Percentiles rank a stretch among this genome's conserved stretches.
Evolutionary conservation across 1,140 invertebrate species (phyloP).

Genomic region (Gyrodactylus bullatarudis): DNA sequence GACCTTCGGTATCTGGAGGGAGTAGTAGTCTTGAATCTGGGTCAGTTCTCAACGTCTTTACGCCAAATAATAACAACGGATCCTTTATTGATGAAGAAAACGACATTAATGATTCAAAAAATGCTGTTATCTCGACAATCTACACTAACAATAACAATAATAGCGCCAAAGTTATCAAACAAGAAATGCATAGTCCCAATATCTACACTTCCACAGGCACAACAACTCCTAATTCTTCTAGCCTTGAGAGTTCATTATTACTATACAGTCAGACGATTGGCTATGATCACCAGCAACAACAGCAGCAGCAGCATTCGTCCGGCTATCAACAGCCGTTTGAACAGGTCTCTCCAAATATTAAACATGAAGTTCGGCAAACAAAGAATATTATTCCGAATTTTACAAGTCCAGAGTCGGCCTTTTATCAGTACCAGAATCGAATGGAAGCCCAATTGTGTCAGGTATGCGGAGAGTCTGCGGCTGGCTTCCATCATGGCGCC

Average conservation of each 20-base stretch:
- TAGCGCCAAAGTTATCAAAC: not conserved
- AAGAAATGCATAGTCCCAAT: not conserved
- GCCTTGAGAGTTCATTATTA: not conserved
- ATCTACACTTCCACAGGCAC: not conserved
- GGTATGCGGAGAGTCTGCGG: slow-evolving; percentile 17
- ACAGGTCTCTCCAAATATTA: too few species aligned
- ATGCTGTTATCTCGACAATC: not conserved
- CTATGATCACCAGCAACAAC: not conserved
- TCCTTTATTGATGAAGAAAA: not conserved
- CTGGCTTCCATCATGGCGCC: slow-evolving; percentile 20
- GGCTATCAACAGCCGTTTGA: not conserved
- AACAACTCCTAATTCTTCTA: too few species aligned
- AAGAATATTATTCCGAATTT: not conserved
- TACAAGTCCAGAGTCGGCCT: slow-evolving; percentile 3
- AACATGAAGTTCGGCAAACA: too few species aligned
- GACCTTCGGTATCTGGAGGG: not conserved
- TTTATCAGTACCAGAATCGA: slow-evolving; percentile 1
- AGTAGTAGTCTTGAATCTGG: not conserved
- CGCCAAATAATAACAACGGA: not conserved
- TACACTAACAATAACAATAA: not conserved
- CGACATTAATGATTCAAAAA: not conserved
- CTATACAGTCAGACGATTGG: not conserved
- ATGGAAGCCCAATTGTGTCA: slow-evolving; percentile 12
- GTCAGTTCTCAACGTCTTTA: not conserved
- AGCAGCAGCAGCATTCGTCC: not conserved